These are phyloP conservation scores for Zoanthus solanderi DNA, from an alignment of 92 coral and sea anemone species.

Conservation along the genomic window DNA sequence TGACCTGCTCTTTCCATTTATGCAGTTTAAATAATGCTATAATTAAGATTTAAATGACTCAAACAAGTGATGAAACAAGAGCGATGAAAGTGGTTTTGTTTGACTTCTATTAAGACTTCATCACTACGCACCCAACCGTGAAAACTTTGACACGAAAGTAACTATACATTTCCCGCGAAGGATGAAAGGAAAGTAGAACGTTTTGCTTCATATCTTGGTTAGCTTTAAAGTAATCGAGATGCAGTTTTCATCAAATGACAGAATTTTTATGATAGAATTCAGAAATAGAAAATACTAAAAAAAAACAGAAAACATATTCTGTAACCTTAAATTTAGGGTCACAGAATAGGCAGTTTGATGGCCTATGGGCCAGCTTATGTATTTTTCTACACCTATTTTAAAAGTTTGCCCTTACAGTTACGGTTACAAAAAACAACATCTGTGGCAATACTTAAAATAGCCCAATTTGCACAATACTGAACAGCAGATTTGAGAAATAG, in stretches of 20 bases:
- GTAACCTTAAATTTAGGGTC: background rate
- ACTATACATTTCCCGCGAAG: background rate
- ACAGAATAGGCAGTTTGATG: background rate
- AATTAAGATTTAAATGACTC: too few species aligned
- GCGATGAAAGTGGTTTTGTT: too few species aligned
- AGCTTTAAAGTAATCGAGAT: too few species aligned
- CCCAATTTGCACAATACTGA: background rate
- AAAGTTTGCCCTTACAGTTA: background rate
- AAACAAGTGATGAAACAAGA: too few species aligned
- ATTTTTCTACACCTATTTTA: background rate
- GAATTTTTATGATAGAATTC: background rate
- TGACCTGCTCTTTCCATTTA: too few species aligned
- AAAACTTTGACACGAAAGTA: too few species aligned
- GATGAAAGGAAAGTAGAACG: background rate
- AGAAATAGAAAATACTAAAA: background rate
- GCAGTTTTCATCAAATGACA: background rate
- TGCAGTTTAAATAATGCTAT: too few species aligned
- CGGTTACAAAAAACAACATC: background rate
- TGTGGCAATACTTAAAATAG: background rate
- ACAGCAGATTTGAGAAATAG: constrained; percentile 2
- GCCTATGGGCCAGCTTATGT: background rate
- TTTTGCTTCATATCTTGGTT: too few species aligned
- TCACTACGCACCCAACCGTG: background rate
- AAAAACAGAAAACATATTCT: too few species aligned
- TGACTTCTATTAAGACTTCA: too few species aligned